Base-by-base conservation (phyloP, 2,113 vertebrate genomes). In the Micronycteris hirsuta region DNA sequence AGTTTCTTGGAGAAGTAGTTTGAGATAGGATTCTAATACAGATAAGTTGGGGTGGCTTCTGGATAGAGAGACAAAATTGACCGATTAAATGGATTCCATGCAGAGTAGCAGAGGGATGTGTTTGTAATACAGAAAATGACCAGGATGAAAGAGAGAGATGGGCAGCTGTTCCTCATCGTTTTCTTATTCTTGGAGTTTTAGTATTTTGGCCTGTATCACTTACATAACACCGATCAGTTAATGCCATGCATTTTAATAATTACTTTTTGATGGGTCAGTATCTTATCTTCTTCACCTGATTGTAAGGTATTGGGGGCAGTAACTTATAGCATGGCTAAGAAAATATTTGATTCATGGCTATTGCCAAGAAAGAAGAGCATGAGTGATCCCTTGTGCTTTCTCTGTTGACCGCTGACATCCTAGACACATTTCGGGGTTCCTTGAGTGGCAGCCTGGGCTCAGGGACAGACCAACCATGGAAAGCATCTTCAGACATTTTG, bases 1-100 rank as follows among this genome's bases (percentile, higher is more conserved):
- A 85, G 41, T 77, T 84, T 96, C 71, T 95, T 96, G 58, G 74
- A 88, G 81, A 86, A 74, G 76, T 52, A 70, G 49, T 90, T 78
- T 86, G 88, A 94, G 24, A 74, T 45, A 28, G n/a, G 15, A 58
- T 95, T 91, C 31, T 36, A 68, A 67, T 41, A 77, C 73, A 89
- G 31, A 49, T 12, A 54, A 19, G 36, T 88, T 11, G 36, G 43
- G 38, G 28, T 85, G 43, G 45, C 61, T 82, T 89, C 76, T 45
- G 43, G 47, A 84, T 49, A 76, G 56, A 85, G 38, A 95, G 56
- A 88, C n/a, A 95, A 95, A 63, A 68, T 54, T 1, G 11, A 68
- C 56, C 43, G 61, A 87, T 77, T 93, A 54, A 84, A 63, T 63
- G 19, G n/a, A 36, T 89, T 54, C 28, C 52, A 49, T 33, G 19